Evolutionary conservation across 2,113 vertebrate genomes (phyloP), one percentile per base, ranked within the genome.

Genomic region (Ancistrus triradiatus): DNA sequence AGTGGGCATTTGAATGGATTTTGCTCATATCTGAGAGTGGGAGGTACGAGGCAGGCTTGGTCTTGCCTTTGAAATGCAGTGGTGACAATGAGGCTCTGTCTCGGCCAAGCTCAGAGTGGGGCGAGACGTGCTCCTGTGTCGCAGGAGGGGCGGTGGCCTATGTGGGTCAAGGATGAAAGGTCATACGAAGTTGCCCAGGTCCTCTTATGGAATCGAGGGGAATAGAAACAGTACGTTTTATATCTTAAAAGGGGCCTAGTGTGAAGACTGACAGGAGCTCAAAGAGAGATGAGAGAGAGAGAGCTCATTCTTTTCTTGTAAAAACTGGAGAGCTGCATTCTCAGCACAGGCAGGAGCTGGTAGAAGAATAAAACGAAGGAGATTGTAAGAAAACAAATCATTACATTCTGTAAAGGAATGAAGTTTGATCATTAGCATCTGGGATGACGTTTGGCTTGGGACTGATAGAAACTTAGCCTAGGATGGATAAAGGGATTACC

Each of bases 41-140:
- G 56, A 27, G 53, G 69, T 58, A 14, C 38, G 21, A 53, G 64
- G 57, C 63, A 43, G 51, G 74, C 68, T 60, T 58, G 69, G 63
- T 68, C 68, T 73, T 65, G 65, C 65, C 65, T 77, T 72, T 78
- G 70, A 81, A 81, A 76, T 79, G 61, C 69, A 71, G 58, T 37
- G 55, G 40, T 69, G 65, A 83, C 82, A 83, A 79, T 79, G 58
- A 70, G 60, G 68, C 74, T 75, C 78, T 84, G 78, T 84, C 65
- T 48, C 31, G 47, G 52, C 19, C 33, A 22, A 57, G 64, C 66
- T 57, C 58, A 52, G 47, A 59, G 42, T 59, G 59, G 57, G 49
- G 63, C 57, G 73, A 50, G 63, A 52, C 22, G 7, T 63, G 60
- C 66, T 68, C 62, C 67, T 77, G 15, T 71, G 65, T 74, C 59